These are phyloP conservation scores for Andrena fulva DNA, from an alignment of 2,888 invertebrate species.

Conservation along the genomic window DNA sequence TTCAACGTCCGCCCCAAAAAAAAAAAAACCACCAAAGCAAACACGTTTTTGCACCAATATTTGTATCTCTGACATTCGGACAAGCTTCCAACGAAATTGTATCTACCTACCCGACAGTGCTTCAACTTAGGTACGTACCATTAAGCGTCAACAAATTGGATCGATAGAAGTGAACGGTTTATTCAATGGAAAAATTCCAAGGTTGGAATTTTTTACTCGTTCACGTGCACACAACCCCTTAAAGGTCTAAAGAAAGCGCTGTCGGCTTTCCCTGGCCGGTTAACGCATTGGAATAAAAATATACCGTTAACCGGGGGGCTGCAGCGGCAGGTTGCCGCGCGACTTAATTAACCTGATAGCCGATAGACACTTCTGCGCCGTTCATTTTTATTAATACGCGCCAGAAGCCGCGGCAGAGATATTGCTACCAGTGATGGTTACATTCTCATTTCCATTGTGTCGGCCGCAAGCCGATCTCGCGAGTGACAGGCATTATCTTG, in stretches of 20 bases:
- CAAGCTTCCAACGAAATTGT: no score
- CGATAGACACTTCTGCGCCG: conserved; percentile 50
- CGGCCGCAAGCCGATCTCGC: conserved; percentile 61
- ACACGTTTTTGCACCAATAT: no score
- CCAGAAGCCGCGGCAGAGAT: background rate
- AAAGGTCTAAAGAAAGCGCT: conserved; percentile 35
- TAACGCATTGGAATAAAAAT: conserved; percentile 31
- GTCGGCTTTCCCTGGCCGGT: background rate
- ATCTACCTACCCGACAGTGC: no score
- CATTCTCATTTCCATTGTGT: conserved; percentile 53
- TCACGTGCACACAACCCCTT: background rate
- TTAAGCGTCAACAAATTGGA: no score
- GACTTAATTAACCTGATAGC: conserved; percentile 50
- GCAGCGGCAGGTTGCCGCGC: conserved; percentile 1
- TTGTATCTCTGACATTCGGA: no score
- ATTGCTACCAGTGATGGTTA: conserved; percentile 26
- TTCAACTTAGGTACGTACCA: no score
- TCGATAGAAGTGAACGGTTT: no score
- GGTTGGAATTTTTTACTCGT: no score
- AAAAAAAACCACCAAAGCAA: no score
- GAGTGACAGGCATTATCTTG: conserved; percentile 75
- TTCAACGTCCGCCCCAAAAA: no score
- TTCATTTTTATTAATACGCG: conserved; percentile 48
- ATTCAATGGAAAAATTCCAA: no score
- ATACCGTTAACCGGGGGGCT: background rate